Conservation (phyloP, 2,113 vertebrate species). For the Platysteira castanea region DNA sequence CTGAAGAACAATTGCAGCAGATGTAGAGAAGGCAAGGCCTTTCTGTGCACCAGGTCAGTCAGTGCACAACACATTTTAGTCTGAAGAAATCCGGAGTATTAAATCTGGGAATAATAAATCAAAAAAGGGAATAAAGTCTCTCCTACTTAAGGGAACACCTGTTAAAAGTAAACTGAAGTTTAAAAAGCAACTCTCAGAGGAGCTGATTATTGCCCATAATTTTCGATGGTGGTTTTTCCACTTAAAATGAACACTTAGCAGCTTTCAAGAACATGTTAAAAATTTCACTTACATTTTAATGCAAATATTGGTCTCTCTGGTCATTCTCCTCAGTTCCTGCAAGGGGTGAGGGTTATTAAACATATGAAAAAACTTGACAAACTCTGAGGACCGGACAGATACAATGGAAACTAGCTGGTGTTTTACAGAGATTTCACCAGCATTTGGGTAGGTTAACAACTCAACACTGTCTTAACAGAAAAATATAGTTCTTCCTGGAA, state of each 20-base stretch:
- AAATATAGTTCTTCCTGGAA: background rate
- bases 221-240: slow-evolving; percentile 10
- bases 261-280: background rate
- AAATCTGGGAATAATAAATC: slow-evolving; percentile 41
- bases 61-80: background rate
- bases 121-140: background rate
- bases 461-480: background rate
- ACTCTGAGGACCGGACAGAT: background rate
- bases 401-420: background rate
- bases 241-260: slow-evolving; percentile 1
- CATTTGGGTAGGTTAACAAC: background rate
- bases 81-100: background rate
- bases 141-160: background rate
- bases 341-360: background rate
- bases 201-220: slow-evolving; percentile 9
- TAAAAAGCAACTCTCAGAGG: background rate
- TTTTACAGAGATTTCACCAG: background rate
- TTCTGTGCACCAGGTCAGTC: background rate
- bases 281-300: background rate
- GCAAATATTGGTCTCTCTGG: background rate
- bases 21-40: background rate
- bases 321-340: background rate
- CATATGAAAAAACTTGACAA: background rate
- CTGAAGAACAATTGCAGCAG: background rate
- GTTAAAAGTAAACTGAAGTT: slow-evolving; percentile 7